phyloP scores from a whole-genome alignment of 2,888 invertebrate genomes.

The Euzophera pinguis region DNA sequence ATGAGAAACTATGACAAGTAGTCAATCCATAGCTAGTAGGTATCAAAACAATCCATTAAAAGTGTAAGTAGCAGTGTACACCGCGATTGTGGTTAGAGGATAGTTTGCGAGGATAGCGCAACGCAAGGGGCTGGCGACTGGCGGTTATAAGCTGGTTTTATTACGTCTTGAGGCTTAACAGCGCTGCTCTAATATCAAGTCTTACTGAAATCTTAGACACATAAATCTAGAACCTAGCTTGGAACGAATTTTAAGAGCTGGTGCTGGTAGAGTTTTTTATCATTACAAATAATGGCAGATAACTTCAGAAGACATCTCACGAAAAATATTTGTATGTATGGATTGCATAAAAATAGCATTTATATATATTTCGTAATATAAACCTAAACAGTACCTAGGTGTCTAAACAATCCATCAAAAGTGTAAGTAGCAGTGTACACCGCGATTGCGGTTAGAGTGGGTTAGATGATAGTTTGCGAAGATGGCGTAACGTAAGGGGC shows the following conservation, averaged over 20 bases:
- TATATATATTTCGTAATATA: too few relatives aligned
- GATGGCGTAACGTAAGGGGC: background rate
- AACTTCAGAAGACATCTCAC: too few relatives aligned
- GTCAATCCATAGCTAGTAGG: too few relatives aligned
- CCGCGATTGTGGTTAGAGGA: background rate
- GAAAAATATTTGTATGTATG: too few relatives aligned
- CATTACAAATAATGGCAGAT: too few relatives aligned
- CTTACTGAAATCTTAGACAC: background rate
- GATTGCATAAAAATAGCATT: too few relatives aligned
- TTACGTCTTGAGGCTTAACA: constrained; percentile 8
- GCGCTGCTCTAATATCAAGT: background rate
- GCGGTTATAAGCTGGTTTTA: constrained; percentile 15
- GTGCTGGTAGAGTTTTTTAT: too few relatives aligned
- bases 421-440: background rate
- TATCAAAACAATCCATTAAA: too few relatives aligned
- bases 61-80: background rate
- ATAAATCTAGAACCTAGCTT: background rate
- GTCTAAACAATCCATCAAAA: too few relatives aligned
- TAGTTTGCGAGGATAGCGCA: background rate
- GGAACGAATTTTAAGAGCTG: background rate
- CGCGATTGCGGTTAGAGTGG: background rate
- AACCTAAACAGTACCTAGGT: too few relatives aligned
- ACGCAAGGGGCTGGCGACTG: background rate
- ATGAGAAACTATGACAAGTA: too few relatives aligned
- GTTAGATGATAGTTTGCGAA: background rate